phyloP scores from a whole-genome alignment of 1,140 invertebrate species.

The Chelonus insularis region DNA sequence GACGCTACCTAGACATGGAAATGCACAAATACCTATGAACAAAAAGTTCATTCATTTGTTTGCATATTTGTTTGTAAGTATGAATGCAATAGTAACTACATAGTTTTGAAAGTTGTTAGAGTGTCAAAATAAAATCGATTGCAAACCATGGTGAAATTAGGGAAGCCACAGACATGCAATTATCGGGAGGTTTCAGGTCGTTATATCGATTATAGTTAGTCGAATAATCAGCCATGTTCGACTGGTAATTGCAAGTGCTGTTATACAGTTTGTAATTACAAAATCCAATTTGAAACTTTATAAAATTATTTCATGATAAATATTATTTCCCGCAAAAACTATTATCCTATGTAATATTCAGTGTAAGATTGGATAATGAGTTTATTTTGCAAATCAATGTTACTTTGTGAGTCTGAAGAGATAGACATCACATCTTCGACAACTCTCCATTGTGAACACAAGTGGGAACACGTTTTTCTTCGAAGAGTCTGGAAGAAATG shows the following conservation, averaged over 20 bases:
- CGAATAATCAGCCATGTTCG: conserved; percentile 7
- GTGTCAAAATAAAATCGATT: conserved; percentile 4
- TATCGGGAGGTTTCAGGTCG: not conserved
- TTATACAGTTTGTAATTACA: conserved; percentile 17
- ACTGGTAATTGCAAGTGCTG: not conserved
- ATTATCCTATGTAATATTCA: too few relatives aligned
- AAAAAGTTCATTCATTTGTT: not conserved
- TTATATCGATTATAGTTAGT: conserved; percentile 9
- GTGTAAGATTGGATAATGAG: too few relatives aligned
- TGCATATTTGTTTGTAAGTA: not conserved
- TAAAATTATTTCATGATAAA: not conserved
- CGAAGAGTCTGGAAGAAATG: conserved; percentile 2
- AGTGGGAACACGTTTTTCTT: conserved; percentile 15
- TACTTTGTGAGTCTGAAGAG: too few relatives aligned
- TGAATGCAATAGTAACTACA: not conserved
- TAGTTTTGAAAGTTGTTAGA: not conserved
- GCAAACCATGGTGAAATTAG: conserved; percentile 7
- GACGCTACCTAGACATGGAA: not conserved
- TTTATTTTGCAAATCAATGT: too few relatives aligned
- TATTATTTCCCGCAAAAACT: too few relatives aligned
- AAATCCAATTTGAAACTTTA: not conserved
- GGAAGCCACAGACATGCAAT: conserved; percentile 6
- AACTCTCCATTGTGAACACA: not conserved
- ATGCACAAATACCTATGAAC: too few relatives aligned
- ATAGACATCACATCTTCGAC: too few relatives aligned